Evolutionary conservation across 1,140 invertebrate genomes (phyloP).

Genomic region (Drosophila pseudoobscura): DNA sequence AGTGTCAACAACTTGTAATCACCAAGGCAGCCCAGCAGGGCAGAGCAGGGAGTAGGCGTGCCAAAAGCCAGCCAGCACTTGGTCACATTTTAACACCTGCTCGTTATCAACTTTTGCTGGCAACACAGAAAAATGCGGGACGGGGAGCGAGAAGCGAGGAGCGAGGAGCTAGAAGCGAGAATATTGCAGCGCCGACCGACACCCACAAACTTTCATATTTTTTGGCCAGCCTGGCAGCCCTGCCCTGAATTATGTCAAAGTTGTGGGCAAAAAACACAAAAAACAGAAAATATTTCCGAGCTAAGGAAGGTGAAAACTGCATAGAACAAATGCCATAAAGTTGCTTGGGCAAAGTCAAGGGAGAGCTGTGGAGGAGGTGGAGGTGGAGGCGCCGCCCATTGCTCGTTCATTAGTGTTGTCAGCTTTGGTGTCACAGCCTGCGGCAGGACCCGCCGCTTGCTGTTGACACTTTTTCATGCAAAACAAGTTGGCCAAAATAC

Average conservation of each 20-base stretch:
- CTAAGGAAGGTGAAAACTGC: constrained; percentile 59
- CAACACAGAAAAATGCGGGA: constrained; percentile 46
- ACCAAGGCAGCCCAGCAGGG: constrained; percentile 37
- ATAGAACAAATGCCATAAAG: constrained; percentile 73
- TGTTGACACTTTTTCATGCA: constrained; percentile 66
- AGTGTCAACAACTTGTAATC: constrained; percentile 82
- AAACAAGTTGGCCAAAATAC: constrained; percentile 54
- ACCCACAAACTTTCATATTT: constrained; percentile 67
- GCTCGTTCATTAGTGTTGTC: constrained; percentile 76
- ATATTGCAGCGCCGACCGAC: constrained; percentile 48
- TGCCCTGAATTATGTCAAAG: constrained; percentile 79
- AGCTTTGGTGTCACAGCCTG: constrained; percentile 65
- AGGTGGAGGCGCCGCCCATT: constrained; percentile 29
- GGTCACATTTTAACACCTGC: constrained; percentile 82
- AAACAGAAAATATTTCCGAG: constrained; percentile 13
- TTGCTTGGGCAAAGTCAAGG: constrained; percentile 26
- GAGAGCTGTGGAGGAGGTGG: constrained; percentile 10
- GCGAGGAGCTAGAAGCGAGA: constrained; percentile 35
- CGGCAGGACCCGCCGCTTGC: constrained; percentile 45
- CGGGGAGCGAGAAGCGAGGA: constrained; percentile 34
- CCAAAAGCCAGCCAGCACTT: constrained; percentile 59
- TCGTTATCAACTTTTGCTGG: constrained; percentile 80
- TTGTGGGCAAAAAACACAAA: constrained; percentile 42
- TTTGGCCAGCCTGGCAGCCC: constrained; percentile 64
- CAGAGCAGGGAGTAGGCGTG: constrained; percentile 22